Base-by-base conservation (phyloP, 2,113 vertebrate genomes). In the Nannospalax galili region DNA sequence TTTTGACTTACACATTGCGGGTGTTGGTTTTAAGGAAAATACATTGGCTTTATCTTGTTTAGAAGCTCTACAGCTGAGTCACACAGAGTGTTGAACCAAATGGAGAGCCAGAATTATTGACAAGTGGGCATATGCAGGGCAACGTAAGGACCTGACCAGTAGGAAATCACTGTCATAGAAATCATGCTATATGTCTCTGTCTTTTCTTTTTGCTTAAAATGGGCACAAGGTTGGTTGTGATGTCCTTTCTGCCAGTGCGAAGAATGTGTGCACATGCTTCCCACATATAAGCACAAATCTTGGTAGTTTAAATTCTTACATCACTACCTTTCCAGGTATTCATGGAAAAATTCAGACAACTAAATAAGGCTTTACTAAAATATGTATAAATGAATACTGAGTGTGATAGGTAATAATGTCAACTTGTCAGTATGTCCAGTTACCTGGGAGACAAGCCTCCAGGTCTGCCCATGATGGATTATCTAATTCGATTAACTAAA, bases 41-140 rank as follows among this genome's bases (percentile, higher is more conserved):
- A 52, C 48, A 67, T 48, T 37, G 60, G 32, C 35, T 67, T 7
- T 72, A 48, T 60, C 75, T 84, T 79, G n/a, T 65, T 37, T 58
- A 84, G 74, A 95, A 84, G 19, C 93, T 78, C 78, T 17, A 73
- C 60, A 37, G 28, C 77, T 48, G 72, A 94, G 69, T 56, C 60
- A 77, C 60, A 77, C 2, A n/a, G 40, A 87, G 19, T 72, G 24
- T 22, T 65, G 78, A 90, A 62, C 37, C 52, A 45, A 77, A 52
- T 17, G 5, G 48, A 42, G 37, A 42, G 16, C 7, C 14, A 42
- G 56, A 19, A n/a, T 73, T 72, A 6, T 74, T 14, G 79, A 28
- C n/a, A 79, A 26, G 7, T 32, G 42, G 11, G 58, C 22, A 5
- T 30, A 4, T n/a, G 26, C 30, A 69, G 26, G 32, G 24, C 4